phyloP scores from a whole-genome alignment of 1,140 invertebrate species.

The Potamilus streckersoni region DNA sequence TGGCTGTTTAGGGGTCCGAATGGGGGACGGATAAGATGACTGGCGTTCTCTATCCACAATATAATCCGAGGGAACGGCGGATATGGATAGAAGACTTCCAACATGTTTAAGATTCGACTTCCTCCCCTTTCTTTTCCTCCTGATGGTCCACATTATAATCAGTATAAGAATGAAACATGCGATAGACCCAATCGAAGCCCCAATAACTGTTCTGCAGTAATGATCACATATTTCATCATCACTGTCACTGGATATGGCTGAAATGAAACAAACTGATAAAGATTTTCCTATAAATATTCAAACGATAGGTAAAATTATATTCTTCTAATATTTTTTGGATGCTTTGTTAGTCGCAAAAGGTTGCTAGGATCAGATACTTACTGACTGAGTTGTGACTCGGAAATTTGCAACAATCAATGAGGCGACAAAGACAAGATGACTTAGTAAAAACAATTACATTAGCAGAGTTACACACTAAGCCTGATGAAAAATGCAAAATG shows the following conservation, averaged over 20 bases:
- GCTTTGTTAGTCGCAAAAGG: background rate
- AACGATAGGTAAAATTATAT: background rate
- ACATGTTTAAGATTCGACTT: slow-evolving; percentile 62
- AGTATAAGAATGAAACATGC: slow-evolving; percentile 24
- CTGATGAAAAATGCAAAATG: too few relatives aligned
- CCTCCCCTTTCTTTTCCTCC: slow-evolving; percentile 53
- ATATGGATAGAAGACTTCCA: slow-evolving; percentile 60
- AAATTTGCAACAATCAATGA: too few relatives aligned
- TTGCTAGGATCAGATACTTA: background rate
- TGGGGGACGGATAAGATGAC: slow-evolving; percentile 34
- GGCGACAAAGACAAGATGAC: too few relatives aligned
- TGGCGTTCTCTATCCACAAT: slow-evolving; percentile 47
- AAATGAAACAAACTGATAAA: background rate
- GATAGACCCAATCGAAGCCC: slow-evolving; percentile 22
- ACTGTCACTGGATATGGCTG: background rate
- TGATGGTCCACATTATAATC: slow-evolving; percentile 31
- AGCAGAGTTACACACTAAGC: too few relatives aligned
- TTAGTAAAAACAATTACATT: too few relatives aligned
- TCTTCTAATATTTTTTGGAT: background rate
- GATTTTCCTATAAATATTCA: background rate
- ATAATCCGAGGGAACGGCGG: slow-evolving; percentile 65
- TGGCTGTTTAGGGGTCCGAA: slow-evolving; percentile 33
- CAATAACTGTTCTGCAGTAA: slow-evolving; percentile 35
- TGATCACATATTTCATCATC: slow-evolving; percentile 20
- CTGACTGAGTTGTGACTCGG: too few relatives aligned